Evolutionary conservation across 2,888 invertebrate species (phyloP).

Genomic region (Sesia apiformis): DNA sequence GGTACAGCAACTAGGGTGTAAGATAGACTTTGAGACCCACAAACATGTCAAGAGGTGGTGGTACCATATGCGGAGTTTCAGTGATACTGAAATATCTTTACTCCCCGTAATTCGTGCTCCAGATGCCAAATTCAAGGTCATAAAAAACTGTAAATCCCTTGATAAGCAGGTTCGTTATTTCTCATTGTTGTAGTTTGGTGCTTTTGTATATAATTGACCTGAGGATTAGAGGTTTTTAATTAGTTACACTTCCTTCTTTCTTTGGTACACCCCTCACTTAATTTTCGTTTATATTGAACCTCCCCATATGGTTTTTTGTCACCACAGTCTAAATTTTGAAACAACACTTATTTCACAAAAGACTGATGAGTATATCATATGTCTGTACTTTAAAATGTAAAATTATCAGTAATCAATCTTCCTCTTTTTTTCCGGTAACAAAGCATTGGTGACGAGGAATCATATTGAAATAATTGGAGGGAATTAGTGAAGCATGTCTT

Average conservation of each 20-base stretch:
- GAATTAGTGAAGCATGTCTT: conserved; percentile 46
- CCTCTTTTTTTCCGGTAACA: conserved; percentile 50
- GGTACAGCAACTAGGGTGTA: conserved; percentile 35
- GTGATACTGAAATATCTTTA: conserved; percentile 54
- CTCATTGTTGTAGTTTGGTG: background rate
- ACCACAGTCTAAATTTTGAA: conserved; percentile 19
- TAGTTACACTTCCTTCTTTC: background rate
- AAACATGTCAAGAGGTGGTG: conserved; percentile 75
- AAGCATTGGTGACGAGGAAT: conserved; percentile 56
- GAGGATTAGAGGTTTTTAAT: too few relatives aligned
- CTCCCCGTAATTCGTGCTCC: conserved; percentile 44
- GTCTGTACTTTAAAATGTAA: background rate
- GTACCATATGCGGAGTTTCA: conserved; percentile 76
- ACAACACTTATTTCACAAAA: too few relatives aligned
- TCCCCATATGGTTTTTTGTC: conserved; percentile 58
- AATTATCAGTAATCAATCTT: background rate
- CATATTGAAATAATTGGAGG: conserved; percentile 29
- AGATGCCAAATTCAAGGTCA: conserved; percentile 23
- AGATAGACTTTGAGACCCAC: conserved; percentile 48
- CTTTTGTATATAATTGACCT: background rate
- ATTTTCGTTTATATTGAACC: conserved; percentile 21
- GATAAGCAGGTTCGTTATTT: conserved; percentile 44
- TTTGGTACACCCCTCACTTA: conserved; percentile 7
- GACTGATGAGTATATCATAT: too few relatives aligned
- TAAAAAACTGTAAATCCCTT: conserved; percentile 27